phyloP scores from a whole-genome alignment of 2,113 vertebrate species.

The Epinephelus moara region DNA sequence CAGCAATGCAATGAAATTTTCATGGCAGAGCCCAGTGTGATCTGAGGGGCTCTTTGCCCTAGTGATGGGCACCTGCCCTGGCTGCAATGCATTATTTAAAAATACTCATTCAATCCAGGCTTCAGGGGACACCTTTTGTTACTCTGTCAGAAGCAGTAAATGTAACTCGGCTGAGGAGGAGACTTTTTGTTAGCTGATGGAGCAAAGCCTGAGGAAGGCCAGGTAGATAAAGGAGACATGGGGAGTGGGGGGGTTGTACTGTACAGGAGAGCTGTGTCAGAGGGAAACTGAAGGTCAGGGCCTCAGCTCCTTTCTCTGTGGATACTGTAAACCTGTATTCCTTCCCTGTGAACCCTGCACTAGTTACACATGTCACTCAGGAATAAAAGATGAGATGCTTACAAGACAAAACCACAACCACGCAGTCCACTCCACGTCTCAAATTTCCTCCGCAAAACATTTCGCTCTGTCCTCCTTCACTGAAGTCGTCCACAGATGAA shows the following conservation, averaged over 20 bases:
- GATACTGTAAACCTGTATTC: constrained; percentile 34
- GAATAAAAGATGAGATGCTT: constrained; percentile 68
- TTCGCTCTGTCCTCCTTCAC: constrained; percentile 30
- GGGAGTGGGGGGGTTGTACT: not conserved
- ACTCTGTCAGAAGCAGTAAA: constrained; percentile 77
- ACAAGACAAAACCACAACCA: constrained; percentile 58
- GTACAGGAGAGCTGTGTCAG: constrained; percentile 57
- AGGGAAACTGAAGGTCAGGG: constrained; percentile 60
- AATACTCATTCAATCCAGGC: constrained; percentile 80
- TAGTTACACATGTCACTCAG: constrained; percentile 65
- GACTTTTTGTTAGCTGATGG: constrained; percentile 43
- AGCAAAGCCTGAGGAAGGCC: constrained; percentile 41
- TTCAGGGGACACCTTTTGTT: constrained; percentile 81
- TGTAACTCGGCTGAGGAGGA: constrained; percentile 61
- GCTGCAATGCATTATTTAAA: constrained; percentile 81
- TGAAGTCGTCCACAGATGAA: constrained; percentile 6
- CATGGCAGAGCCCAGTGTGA: constrained; percentile 73
- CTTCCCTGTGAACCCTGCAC: constrained; percentile 35
- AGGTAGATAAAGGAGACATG: constrained; percentile 52
- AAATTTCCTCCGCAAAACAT: constrained; percentile 13
- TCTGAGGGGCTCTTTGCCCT: constrained; percentile 76
- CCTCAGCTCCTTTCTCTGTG: constrained; percentile 11
- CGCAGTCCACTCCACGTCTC: constrained; percentile 20
- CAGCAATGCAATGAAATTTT: constrained; percentile 78
- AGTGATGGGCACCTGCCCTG: constrained; percentile 76